Base-by-base conservation (phyloP, 2,113 vertebrate genomes). In the Zootoca vivipara region DNA sequence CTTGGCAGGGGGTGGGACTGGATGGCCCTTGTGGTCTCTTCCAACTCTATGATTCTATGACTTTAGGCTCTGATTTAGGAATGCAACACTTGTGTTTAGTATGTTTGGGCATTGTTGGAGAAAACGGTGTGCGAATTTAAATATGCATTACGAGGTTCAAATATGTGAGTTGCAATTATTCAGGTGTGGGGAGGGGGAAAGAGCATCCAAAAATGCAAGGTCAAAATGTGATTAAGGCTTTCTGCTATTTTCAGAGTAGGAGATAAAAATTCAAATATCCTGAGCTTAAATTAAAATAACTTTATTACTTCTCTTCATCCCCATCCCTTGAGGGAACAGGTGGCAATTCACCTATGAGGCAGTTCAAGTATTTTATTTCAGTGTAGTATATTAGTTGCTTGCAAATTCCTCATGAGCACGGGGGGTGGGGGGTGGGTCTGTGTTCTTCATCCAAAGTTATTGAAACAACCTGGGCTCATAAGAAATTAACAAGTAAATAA, bases 401-500 rank as follows among this genome's bases (percentile, higher is more conserved):
- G 16, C 62, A 88, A 88, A 83, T 78, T 69, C 62, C 64, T 83
- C 73, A 69, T 67, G 40, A 83, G 75, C 73, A 69, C 13, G 13
- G 9, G 82, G 6, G 13, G n/a, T 10, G 35, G n/a, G 38, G 4
- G 24, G 40, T n/a, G n/a, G n/a, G n/a, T n/a, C 42, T 78, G 24
- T 28, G 33, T 35, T 88, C n/a, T 77, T 87, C 81, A 83, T 26
- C 80, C 30, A 88, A 77, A 83, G 87, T 88, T 83, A 83, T 88
- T 83, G 81, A n/a, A n/a, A n/a, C 87, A 83, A 70, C 3, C 22
- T 83, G 87, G 80, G n/a, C 87, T 88, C 81, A 52, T 83, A 81
- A 88, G 87, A 83, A 88, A 88, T 69, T 83, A 78, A 78, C 62
- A 78, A 56, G 73, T 83, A 78, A 83, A 83, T 83, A 83, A 83